Conservation (phyloP, 2,113 vertebrate genomes). For the Proteles cristata region DNA sequence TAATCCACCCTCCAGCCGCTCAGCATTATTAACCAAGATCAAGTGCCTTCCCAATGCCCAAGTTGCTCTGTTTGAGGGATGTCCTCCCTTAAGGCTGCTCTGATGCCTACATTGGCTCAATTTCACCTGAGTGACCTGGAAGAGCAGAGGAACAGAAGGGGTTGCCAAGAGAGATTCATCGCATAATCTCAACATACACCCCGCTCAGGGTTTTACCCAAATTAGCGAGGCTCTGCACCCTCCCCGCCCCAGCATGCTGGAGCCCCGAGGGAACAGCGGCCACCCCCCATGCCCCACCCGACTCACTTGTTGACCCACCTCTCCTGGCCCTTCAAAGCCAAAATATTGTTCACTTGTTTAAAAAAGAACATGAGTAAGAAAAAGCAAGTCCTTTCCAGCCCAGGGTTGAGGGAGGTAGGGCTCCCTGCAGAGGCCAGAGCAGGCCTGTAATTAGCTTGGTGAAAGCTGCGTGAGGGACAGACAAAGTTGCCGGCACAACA, state of each 20-base stretch:
- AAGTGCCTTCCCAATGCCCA: not conserved
- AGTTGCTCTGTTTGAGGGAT: not conserved
- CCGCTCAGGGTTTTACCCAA: not conserved
- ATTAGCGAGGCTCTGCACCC: not conserved
- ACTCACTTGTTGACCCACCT: not conserved
- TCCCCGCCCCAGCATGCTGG: not conserved
- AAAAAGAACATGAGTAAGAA: constrained; percentile 19
- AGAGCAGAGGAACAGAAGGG: not conserved
- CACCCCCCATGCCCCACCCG: not conserved
- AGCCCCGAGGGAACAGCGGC: not conserved
- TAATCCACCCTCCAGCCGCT: not conserved
- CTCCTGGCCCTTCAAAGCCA: not conserved
- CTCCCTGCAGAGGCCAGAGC: constrained; percentile 14
- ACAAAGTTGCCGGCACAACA: not conserved
- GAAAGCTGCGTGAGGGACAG: not conserved
- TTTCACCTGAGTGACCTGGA: not conserved
- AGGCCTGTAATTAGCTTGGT: constrained; percentile 53
- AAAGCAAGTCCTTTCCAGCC: not conserved
- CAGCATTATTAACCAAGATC: not conserved
- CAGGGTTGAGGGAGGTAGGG: not conserved
- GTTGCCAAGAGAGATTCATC: not conserved
- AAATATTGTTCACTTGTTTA: not conserved
- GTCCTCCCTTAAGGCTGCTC: not conserved
- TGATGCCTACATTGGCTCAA: not conserved
- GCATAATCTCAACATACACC: not conserved